Conservation (phyloP, 1,140 invertebrate species). For the Drosophila azteca region DNA sequence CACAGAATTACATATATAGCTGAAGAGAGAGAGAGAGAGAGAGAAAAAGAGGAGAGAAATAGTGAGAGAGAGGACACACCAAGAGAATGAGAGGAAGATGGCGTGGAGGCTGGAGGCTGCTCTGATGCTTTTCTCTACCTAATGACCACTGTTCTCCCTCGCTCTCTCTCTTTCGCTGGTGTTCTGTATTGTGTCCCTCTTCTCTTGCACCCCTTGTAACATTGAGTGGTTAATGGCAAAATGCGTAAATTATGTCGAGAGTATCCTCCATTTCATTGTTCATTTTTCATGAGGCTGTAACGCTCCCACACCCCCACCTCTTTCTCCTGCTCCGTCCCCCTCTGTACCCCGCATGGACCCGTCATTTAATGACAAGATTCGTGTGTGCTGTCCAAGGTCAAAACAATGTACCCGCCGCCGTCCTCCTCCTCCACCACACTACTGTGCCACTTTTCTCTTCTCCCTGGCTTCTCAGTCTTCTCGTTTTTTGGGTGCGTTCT, state of each 20-base stretch:
- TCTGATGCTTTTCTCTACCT: conserved; percentile 20
- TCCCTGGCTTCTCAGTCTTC: conserved; percentile 24
- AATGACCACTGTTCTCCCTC: conserved; percentile 32
- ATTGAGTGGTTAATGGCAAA: conserved; percentile 77
- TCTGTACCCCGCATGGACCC: conserved; percentile 5
- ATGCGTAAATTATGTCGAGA: conserved; percentile 82
- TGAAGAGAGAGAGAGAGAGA: background rate
- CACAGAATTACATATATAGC: background rate
- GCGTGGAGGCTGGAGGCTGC: conserved; percentile 8
- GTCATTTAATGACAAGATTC: conserved; percentile 63
- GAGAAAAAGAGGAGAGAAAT: too few species aligned
- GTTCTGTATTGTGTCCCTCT: conserved; percentile 14
- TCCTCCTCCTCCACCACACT: conserved; percentile 17
- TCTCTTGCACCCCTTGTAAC: conserved; percentile 16
- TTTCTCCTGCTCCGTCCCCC: background rate
- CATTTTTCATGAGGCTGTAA: conserved; percentile 24
- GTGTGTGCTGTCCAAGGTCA: conserved; percentile 54
- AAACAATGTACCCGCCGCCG: conserved; percentile 34
- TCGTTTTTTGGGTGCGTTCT: conserved; percentile 24
- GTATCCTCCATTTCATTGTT: conserved; percentile 52
- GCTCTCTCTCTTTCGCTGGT: conserved; percentile 9
- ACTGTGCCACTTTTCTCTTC: conserved; percentile 45
- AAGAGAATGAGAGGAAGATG: conserved; percentile 1
- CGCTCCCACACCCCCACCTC: background rate
- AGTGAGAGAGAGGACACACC: background rate